phyloP scores from a whole-genome alignment of 2,113 vertebrate species.

The Rhea pennata region DNA sequence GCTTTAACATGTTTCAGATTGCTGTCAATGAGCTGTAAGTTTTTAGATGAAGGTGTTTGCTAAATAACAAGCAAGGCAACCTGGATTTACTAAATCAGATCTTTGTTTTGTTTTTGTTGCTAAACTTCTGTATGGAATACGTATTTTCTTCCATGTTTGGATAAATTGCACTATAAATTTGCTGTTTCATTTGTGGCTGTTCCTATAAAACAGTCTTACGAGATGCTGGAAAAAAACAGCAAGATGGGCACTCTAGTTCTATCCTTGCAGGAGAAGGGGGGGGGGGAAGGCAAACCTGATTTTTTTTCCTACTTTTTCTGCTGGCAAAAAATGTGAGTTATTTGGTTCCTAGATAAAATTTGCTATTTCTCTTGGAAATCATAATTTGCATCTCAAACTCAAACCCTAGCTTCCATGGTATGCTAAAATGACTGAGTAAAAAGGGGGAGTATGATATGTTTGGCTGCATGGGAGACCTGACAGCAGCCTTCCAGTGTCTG shows the following conservation, averaged over 20 bases:
- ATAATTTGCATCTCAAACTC: not conserved
- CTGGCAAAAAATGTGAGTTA: not conserved
- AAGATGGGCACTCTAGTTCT: not conserved
- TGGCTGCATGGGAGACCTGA: not conserved
- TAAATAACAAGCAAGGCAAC: slow-evolving; percentile 62
- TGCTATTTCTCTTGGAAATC: not conserved
- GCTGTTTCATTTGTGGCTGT: slow-evolving; percentile 28
- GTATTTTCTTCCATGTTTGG: not conserved
- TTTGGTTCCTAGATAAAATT: not conserved
- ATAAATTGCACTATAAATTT: slow-evolving; percentile 21
- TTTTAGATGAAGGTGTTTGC: slow-evolving; percentile 64
- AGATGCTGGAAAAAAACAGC: not conserved
- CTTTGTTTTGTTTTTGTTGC: slow-evolving; percentile 18
- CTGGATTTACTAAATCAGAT: slow-evolving; percentile 46
- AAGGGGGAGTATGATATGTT: not conserved
- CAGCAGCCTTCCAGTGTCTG: not conserved
- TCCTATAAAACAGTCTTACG: not conserved
- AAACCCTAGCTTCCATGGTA: not conserved
- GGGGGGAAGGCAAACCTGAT: not conserved
- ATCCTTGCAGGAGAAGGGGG: not conserved
- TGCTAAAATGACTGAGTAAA: not conserved
- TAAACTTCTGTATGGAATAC: slow-evolving; percentile 41
- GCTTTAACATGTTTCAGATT: slow-evolving; percentile 63
- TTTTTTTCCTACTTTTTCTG: not conserved
- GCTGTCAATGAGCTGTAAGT: slow-evolving; percentile 59